These are phyloP conservation scores for Rhynchotus rufescens DNA, from an alignment of 2,797 vertebrate species.

Conservation along the genomic window DNA sequence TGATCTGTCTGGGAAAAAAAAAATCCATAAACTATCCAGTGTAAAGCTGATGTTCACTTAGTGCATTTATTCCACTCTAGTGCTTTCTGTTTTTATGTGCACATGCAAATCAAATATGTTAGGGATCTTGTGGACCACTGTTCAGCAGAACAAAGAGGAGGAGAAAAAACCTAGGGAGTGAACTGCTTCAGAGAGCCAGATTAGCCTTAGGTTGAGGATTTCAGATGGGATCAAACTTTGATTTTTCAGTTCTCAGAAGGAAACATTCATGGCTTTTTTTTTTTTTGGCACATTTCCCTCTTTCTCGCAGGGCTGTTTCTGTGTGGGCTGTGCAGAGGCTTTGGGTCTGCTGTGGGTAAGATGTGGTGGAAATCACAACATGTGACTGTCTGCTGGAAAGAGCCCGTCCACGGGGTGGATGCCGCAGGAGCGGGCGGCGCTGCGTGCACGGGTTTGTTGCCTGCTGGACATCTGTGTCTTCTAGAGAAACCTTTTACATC, in stretches of 20 bases:
- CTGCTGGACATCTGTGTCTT: background rate
- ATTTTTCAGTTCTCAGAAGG: conserved; percentile 1
- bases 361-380: background rate
- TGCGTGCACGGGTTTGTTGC: background rate
- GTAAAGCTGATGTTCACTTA: no score
- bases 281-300: background rate
- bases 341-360: background rate
- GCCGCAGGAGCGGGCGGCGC: background rate
- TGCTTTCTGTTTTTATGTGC: no score
- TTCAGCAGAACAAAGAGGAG: background rate
- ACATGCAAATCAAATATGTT: background rate
- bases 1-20: background rate
- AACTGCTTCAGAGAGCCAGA: background rate
- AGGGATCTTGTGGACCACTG: background rate
- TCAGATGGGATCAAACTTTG: background rate
- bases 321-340: background rate
- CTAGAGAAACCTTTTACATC: background rate
- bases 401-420: fast-evolving
- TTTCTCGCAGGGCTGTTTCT: background rate
- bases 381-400: background rate
- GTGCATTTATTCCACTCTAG: background rate
- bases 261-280: background rate
- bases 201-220: background rate
- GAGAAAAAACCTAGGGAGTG: background rate
- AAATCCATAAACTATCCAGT: background rate